Conservation (phyloP, 2,113 vertebrate species). For the Rhombomys opimus region DNA sequence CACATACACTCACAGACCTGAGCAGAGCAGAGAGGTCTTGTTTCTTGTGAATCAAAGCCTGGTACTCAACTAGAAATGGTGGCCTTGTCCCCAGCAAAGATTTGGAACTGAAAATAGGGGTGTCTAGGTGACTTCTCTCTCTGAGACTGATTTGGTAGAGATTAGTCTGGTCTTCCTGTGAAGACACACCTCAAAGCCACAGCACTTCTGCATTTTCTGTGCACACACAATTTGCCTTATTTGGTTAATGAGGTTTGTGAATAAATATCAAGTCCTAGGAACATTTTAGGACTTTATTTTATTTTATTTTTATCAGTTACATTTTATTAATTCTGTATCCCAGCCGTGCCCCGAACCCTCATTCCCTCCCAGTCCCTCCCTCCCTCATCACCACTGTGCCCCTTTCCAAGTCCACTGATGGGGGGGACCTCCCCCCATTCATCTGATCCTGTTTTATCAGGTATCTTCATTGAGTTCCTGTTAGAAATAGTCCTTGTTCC, state of each 20-base stretch:
- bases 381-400: too few species aligned
- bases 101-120: not conserved
- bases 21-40: constrained; percentile 28
- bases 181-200: not conserved
- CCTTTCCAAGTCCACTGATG: too few species aligned
- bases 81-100: not conserved
- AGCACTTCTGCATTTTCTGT: not conserved
- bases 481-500: too few species aligned
- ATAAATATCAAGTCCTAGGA: not conserved
- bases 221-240: not conserved
- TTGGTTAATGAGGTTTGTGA: not conserved
- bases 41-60: constrained; percentile 14
- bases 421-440: too few species aligned
- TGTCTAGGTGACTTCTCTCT: not conserved
- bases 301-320: too few species aligned
- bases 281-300: not conserved
- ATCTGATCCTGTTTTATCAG: too few species aligned
- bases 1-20: constrained; percentile 61
- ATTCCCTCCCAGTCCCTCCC: too few species aligned
- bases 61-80: not conserved
- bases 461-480: too few species aligned
- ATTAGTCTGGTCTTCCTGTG: constrained; percentile 5
- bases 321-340: too few species aligned
- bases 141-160: not conserved
- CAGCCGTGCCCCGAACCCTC: too few species aligned